Percentiles rank a stretch among this genome's conserved stretches.
phyloP scores from a whole-genome alignment of 2,888 invertebrate genomes.

The Axea sp. region DNA sequence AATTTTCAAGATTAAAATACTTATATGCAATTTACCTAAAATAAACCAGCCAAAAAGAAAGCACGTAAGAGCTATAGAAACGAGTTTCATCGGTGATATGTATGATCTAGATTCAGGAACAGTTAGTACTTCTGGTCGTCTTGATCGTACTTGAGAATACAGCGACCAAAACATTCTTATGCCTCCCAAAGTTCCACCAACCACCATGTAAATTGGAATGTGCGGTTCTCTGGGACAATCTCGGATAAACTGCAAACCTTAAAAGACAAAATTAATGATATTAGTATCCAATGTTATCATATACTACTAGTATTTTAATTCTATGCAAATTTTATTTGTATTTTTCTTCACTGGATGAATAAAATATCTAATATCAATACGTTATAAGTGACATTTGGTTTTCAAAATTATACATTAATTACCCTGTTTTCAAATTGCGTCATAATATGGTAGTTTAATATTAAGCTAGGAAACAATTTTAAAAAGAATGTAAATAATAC shows the following conservation, averaged over 20 bases:
- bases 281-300: too few relatives aligned
- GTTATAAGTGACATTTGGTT: too few relatives aligned
- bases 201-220: constrained; percentile 90
- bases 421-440: too few relatives aligned
- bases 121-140: constrained; percentile 74
- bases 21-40: constrained; percentile 36
- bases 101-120: constrained; percentile 73
- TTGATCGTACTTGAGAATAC: constrained; percentile 75
- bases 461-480: too few relatives aligned
- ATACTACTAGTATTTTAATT: too few relatives aligned
- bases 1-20: too few relatives aligned
- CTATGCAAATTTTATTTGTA: too few relatives aligned
- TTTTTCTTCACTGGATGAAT: too few relatives aligned
- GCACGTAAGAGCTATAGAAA: constrained; percentile 84
- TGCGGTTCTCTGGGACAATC: constrained; percentile 89
- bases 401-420: too few relatives aligned
- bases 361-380: too few relatives aligned
- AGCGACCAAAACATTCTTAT: constrained; percentile 82
- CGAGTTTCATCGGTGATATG: constrained; percentile 82
- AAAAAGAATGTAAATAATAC: too few relatives aligned
- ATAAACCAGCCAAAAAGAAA: constrained; percentile 85
- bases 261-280: constrained; percentile 36
- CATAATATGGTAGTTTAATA: too few relatives aligned
- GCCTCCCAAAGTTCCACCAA: constrained; percentile 89
- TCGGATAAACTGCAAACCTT: constrained; percentile 89